Evolutionary conservation across 2,113 vertebrate species (phyloP), one percentile per base, ranked within the genome.

Genomic region (Chauna torquata): DNA sequence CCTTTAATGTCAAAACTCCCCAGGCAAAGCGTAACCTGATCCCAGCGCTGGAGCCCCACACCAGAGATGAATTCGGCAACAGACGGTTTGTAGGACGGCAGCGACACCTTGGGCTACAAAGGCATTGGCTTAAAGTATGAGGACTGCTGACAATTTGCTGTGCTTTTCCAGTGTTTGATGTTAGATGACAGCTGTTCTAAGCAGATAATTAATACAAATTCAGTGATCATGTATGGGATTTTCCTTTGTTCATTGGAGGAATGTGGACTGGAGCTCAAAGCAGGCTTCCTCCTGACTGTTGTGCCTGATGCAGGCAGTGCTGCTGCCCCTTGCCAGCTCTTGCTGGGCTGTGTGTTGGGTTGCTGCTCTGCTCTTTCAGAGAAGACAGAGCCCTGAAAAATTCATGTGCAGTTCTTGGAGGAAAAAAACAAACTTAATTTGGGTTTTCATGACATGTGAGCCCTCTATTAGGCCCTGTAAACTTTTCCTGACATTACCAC

Each of bases 391-490:
- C 27, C 83, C 45, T 95, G 83, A 94, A 94, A 95, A 89, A 94
- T 91, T 81, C 81, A 87, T 61, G 61, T 76, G 58, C 65, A 54
- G 45, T 27, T 25, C 74, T 47, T 82, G 66, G 50, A 91, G 45
- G 59, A 11, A 64, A 84, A 83, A 91, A 57, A 0, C 54, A 57
- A 79, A 87, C 70, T 84, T 91, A 84, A 91, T 97, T 94, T 95
- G 86, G 52, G 58, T 76, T 96, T 95, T 94, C 62, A 54, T 80
- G 92, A 82, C 94, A 97, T 3, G 6, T 6, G 4, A 92, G 74
- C 81, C 97, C 91, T 94, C 95, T 89, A 84, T 94, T 94, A 94
- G 83, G 91, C 78, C 89, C 91, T 91, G 94, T 92, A 97, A 97
- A 96, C 94, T 95, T 95, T 87, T 85, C 65, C 70, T 97, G 96